Conservation (phyloP, 2,888 invertebrate species). For the Lasius platythorax region DNA sequence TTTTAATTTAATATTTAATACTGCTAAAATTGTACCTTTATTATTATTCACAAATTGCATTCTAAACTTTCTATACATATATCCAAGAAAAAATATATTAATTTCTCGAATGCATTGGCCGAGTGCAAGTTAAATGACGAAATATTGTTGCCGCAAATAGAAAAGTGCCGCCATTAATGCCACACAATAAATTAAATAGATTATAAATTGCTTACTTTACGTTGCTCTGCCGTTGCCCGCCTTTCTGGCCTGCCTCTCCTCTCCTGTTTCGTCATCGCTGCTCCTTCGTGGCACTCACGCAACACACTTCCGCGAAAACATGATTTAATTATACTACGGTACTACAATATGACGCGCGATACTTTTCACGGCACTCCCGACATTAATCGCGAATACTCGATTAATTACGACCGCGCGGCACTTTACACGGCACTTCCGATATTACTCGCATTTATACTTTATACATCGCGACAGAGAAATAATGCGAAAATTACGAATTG, state of each 20-base stretch:
- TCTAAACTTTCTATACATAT: slow-evolving; percentile 44
- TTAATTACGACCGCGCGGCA: background rate
- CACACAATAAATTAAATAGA: too few relatives aligned
- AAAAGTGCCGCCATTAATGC: too few relatives aligned
- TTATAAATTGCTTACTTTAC: background rate
- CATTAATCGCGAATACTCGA: background rate
- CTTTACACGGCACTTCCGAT: background rate
- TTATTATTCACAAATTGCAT: slow-evolving; percentile 47
- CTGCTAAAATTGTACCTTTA: background rate
- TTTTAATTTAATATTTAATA: background rate
- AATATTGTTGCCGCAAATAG: background rate
- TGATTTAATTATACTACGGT: background rate
- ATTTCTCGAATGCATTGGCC: slow-evolving; percentile 77
- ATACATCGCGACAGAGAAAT: background rate
- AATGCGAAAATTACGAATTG: background rate
- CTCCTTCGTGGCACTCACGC: background rate
- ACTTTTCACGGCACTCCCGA: background rate
- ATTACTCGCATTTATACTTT: background rate
- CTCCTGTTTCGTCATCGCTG: background rate
- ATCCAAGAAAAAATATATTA: slow-evolving; percentile 65
- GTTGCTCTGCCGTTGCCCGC: background rate
- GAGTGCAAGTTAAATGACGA: slow-evolving; percentile 49
- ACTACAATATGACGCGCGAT: background rate
- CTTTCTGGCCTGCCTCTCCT: background rate
- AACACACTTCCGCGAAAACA: background rate